Percentiles rank a stretch among this genome's conserved stretches.
Conservation (phyloP, 1,140 invertebrate species). For the Zaprionus ornatus region DNA sequence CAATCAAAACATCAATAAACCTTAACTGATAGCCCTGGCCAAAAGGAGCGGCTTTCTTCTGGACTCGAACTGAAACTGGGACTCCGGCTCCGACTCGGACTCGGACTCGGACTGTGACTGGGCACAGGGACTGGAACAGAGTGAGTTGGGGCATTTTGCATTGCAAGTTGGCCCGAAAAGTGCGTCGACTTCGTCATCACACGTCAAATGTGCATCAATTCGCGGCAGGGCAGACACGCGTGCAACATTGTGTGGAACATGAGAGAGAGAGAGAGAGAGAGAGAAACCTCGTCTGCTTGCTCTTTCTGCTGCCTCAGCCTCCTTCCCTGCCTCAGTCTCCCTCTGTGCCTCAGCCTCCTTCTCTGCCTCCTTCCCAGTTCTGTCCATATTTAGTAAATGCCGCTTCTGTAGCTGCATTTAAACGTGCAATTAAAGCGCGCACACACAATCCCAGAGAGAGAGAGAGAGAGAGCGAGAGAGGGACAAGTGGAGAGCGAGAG, state of each 20-base stretch:
- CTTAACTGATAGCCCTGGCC: constrained; percentile 73
- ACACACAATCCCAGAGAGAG: constrained; percentile 29
- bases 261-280: background rate
- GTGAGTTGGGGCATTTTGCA: constrained; percentile 24
- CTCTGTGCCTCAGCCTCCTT: constrained; percentile 9
- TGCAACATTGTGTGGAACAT: constrained; percentile 54
- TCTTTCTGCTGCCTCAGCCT: background rate
- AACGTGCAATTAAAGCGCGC: constrained; percentile 78
- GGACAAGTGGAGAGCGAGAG: background rate
- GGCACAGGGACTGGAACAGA: background rate
- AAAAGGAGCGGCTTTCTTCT: constrained; percentile 19
- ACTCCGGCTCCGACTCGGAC: background rate
- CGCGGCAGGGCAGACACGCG: constrained; percentile 68
- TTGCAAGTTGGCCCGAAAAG: constrained; percentile 31
- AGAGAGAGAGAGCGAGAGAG: background rate
- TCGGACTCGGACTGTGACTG: background rate
- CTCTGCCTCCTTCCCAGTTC: background rate
- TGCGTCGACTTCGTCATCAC: constrained; percentile 45
- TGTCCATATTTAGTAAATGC: constrained; percentile 82
- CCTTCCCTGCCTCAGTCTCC: constrained; percentile 7
- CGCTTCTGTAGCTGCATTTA: constrained; percentile 80
- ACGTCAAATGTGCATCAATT: constrained; percentile 79
- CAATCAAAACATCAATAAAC: constrained; percentile 83
- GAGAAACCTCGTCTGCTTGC: too few relatives aligned
- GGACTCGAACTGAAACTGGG: background rate